phyloP scores from a whole-genome alignment of 2,797 vertebrate genomes.

The Enoplosus armatus region DNA sequence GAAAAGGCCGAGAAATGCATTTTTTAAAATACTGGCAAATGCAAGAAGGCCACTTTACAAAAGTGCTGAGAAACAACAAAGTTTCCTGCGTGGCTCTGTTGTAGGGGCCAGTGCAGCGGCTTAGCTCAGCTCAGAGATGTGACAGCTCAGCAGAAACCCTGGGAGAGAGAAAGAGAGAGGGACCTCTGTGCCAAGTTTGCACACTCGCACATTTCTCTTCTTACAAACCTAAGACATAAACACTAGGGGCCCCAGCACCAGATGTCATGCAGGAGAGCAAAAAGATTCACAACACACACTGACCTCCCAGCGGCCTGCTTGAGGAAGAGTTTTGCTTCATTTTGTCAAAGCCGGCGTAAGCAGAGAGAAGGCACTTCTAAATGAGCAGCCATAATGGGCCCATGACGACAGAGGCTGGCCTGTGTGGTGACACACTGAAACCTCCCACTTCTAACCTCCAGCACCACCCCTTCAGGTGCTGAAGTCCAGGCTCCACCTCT shows the following conservation, averaged over 20 bases:
- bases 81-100: slow-evolving; percentile 60
- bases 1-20: slow-evolving; percentile 28
- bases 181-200: slow-evolving; percentile 65
- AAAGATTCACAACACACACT: slow-evolving; percentile 45
- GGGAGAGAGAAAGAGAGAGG: slow-evolving; percentile 37
- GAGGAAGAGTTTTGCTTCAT: slow-evolving; percentile 50
- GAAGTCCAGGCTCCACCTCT: slow-evolving; percentile 46
- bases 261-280: slow-evolving; percentile 40
- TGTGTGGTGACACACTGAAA: slow-evolving; percentile 35
- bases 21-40: slow-evolving; percentile 51
- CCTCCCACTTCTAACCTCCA: slow-evolving; percentile 27
- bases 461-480: slow-evolving; percentile 39
- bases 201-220: slow-evolving; percentile 69
- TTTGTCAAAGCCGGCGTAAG: slow-evolving; percentile 31
- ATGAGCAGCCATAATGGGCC: slow-evolving; percentile 10
- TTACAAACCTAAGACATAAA: slow-evolving; percentile 59
- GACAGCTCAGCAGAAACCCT: slow-evolving; percentile 79
- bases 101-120: slow-evolving; percentile 55
- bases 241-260: slow-evolving; percentile 15
- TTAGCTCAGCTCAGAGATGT: slow-evolving; percentile 74
- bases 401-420: slow-evolving; percentile 34
- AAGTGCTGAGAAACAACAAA: slow-evolving; percentile 79
- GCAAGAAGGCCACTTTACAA: slow-evolving; percentile 58
- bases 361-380: slow-evolving; percentile 32
- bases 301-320: slow-evolving; percentile 39